Conservation (phyloP, 1,140 invertebrate genomes). For the Sycophaga agraensis region DNA sequence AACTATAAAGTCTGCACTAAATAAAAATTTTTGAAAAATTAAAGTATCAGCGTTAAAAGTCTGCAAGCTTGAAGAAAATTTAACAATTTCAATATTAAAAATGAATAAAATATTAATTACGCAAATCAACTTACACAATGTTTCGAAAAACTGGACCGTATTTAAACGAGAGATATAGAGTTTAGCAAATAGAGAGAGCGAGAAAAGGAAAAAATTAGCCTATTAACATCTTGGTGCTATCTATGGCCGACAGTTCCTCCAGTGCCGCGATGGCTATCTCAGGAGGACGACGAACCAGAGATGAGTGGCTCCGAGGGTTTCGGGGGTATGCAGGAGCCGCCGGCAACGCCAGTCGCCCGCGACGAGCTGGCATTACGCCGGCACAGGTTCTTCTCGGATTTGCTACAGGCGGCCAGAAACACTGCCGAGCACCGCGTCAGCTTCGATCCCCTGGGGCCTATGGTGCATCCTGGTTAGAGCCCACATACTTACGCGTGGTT, state of each 20-base stretch:
- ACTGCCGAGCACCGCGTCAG: constrained; percentile 73
- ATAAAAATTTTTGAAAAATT: too few relatives aligned
- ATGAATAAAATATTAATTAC: too few relatives aligned
- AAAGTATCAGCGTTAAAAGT: too few relatives aligned
- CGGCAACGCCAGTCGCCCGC: constrained; percentile 72
- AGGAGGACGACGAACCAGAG: constrained; percentile 54
- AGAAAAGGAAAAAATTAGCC: too few relatives aligned
- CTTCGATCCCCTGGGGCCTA: constrained; percentile 71
- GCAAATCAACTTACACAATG: too few relatives aligned
- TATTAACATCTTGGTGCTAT: too few relatives aligned
- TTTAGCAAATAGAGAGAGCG: too few relatives aligned
- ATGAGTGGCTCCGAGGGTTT: constrained; percentile 28
- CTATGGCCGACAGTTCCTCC: constrained; percentile 34
- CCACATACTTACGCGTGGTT: not conserved
- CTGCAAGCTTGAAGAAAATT: too few relatives aligned
- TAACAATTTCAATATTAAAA: too few relatives aligned
- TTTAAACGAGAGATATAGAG: too few relatives aligned
- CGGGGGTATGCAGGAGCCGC: constrained; percentile 66
- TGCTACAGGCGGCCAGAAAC: constrained; percentile 69
- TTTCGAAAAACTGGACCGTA: too few relatives aligned
- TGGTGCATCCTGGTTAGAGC: constrained; percentile 63
- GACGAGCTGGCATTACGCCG: constrained; percentile 74
- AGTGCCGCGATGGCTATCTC: constrained; percentile 48
- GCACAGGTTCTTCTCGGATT: constrained; percentile 75
- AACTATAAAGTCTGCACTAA: too few relatives aligned